Base-by-base conservation (phyloP, 2,113 vertebrate species). In the Turnix velox region DNA sequence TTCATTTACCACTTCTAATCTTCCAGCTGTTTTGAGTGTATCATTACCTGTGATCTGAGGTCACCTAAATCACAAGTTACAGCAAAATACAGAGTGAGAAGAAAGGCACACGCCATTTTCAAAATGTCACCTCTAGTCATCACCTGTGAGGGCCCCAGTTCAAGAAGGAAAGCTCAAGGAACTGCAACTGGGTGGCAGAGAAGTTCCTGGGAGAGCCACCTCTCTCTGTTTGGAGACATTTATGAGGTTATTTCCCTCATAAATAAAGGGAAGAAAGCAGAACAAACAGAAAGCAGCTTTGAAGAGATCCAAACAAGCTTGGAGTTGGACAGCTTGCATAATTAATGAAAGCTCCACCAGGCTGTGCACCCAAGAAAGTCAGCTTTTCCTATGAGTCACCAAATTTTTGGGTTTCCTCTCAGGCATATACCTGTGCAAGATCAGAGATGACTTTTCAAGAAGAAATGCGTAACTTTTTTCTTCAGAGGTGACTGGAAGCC, bases 81-180 rank as follows among this genome's bases (percentile, higher is more conserved):
- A 5, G 33, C 24, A 67, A 74, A 51, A 46, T 6, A 6, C 4
- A 55, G 31, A 67, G 74, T 10, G 4, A 27, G 23, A 15, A 67
- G 19, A 4, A 1, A 49, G 4, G 55, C 4, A 18, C 4, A 4
- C 1, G 2, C 16, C 15, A 5, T 63, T 90, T 71, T 18, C 37
- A 72, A 84, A 77, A 31, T 20, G 20, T n/a, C 3, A 9, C 4
- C 25, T 6, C 35, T 81, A 63, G 15, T 25, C 20, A 35, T 12
- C 16, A 25, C 24, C 27, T 23, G 4, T 3, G 7, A 58, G 33
- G 24, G 18, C 33, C 8, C 18, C 37, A 28, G 8, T 14, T 45
- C 24, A 48, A 46, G 45, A 90, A 33, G 30, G 24, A 84, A 51
- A 85, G 4, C n/a, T 69, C 59, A 12, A 1, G 42, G n/a, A 91